A percentile compares a stretch with the other conserved stretches of the same genome.
phyloP scores from a whole-genome alignment of 1,140 invertebrate genomes.

The Vollenhovia emeryi region DNA sequence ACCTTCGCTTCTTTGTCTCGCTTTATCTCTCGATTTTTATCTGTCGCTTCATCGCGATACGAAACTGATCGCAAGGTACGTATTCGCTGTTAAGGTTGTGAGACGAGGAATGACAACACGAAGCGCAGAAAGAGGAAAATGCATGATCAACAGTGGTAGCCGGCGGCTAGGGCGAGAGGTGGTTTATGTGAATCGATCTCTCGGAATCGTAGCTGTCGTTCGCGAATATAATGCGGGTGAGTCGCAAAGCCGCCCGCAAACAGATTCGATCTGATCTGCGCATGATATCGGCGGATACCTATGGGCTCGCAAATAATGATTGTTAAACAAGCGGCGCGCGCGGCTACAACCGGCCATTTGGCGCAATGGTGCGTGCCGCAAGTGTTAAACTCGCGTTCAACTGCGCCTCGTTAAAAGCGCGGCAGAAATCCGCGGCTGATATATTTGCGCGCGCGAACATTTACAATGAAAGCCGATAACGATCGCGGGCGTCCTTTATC shows the following conservation, averaged over 20 bases:
- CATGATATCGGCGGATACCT: slow-evolving; percentile 74
- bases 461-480: background rate
- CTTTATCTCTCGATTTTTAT: background rate
- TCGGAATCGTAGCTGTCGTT: slow-evolving; percentile 56
- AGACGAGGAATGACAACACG: background rate
- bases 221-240: slow-evolving; percentile 71
- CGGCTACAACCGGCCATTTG: slow-evolving; percentile 58
- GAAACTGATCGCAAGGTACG: background rate
- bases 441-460: slow-evolving; percentile 45
- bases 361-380: slow-evolving; percentile 75
- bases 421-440: slow-evolving; percentile 58
- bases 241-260: slow-evolving; percentile 54
- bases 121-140: background rate
- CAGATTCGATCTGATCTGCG: slow-evolving; percentile 79
- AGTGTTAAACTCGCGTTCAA: slow-evolving; percentile 73
- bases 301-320: slow-evolving; percentile 81
- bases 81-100: background rate
- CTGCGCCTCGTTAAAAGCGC: slow-evolving; percentile 77
- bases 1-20: background rate
- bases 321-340: slow-evolving; percentile 78
- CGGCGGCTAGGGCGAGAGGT: slow-evolving; percentile 16
- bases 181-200: slow-evolving; percentile 65
- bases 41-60: background rate
- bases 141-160: background rate
- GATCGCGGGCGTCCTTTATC: background rate